Conservation (phyloP, 2,113 vertebrate species). For the Myotis yumanensis region DNA sequence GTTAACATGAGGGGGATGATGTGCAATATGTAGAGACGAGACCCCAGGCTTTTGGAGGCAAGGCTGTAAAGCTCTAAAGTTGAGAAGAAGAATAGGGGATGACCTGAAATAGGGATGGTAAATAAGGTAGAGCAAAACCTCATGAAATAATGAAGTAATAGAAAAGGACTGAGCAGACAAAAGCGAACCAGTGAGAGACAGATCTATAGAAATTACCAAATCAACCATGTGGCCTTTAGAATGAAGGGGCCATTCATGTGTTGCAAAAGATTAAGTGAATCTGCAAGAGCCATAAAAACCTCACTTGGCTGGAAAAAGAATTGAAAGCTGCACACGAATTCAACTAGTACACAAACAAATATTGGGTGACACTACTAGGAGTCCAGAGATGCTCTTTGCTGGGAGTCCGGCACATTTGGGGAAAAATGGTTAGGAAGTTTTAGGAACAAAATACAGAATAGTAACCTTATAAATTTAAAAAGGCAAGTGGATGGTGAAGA, state of each 20-base stretch:
- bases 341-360: slow-evolving; percentile 68
- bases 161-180: slow-evolving; percentile 79
- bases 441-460: background rate
- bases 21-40: background rate
- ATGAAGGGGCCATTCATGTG: slow-evolving; percentile 81
- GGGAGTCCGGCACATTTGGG: background rate
- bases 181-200: slow-evolving; percentile 79
- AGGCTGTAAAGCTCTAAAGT: slow-evolving; percentile 39
- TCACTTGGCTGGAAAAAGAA: slow-evolving; percentile 70
- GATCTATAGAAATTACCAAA: slow-evolving; percentile 83
- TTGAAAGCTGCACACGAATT: slow-evolving; percentile 72
- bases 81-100: slow-evolving; percentile 61
- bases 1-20: background rate
- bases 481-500: background rate
- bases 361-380: slow-evolving; percentile 62
- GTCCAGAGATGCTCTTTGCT: slow-evolving; percentile 63
- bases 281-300: slow-evolving; percentile 79
- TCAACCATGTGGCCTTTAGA: slow-evolving; percentile 84
- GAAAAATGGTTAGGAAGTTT: slow-evolving; percentile 45
- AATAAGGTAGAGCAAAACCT: slow-evolving; percentile 72
- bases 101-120: slow-evolving; percentile 61
- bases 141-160: slow-evolving; percentile 80
- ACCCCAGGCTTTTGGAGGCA: background rate
- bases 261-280: slow-evolving; percentile 83
- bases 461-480: background rate